Evolutionary conservation across 2,888 invertebrate species (phyloP), one percentile per base, ranked within the genome.

Genomic region (Drosophila kanekoi): DNA sequence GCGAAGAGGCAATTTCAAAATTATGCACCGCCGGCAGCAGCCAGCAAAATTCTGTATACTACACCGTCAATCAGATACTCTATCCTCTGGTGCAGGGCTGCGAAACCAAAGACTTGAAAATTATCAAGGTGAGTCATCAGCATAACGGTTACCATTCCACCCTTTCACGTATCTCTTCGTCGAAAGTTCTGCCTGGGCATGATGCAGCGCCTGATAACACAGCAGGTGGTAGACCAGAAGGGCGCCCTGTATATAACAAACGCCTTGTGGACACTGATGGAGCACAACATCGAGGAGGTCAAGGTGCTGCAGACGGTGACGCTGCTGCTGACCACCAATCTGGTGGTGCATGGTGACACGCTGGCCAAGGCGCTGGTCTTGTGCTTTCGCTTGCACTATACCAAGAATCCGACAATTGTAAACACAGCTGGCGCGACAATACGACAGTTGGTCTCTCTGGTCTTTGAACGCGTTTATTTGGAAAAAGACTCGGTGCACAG

Each of bases 401-500:
- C 98, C 8, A 97, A 97, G 92, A 99, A 99, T 93, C 95, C 96
- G 2, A 98, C 98, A 67, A 98, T 98, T 44, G 97, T 97, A 52
- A 99, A 99, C 92, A 98, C 99, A 11, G 99, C 99, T 8, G 98
- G 99, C 1, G 99, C 99, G 35, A 99, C 99, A 1, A 98, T 99
- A 28, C 94, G 99, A 20, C 99, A 99, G 91, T 93, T 99, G 32
- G 98, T 99, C 20, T 97, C 98, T 20, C 93, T 98, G 59, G 97
- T 98, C 3, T 98, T 98, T 93, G 98, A 98, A 90, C 93, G 98
- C 52, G 97, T 97, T 16, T 90, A 90, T 58, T 72, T 91, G 48
- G 91, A 91, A 33, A 91, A 90, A 47, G 89, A 90, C 65, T 84
- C 89, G 1, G 65, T 89, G 43, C 70, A 80, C 10, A 81, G 77